Percentiles rank a stretch among this genome's conserved stretches.
phyloP scores from a whole-genome alignment of 1,140 invertebrate genomes.

The Brachionus rubens region DNA sequence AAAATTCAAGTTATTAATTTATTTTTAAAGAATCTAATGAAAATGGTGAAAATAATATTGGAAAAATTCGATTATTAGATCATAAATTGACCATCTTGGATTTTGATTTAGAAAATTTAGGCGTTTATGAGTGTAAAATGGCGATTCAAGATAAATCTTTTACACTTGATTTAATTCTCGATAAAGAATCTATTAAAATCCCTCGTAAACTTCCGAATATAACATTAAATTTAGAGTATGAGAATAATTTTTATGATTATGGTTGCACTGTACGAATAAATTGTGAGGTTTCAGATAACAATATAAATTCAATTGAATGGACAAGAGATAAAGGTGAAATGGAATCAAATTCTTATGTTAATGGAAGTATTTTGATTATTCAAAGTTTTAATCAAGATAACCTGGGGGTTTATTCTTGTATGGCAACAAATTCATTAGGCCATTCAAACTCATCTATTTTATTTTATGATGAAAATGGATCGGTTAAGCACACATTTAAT shows the following conservation, averaged over 20 bases:
- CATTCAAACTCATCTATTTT: neutral
- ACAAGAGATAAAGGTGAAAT: neutral
- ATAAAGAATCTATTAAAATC: neutral
- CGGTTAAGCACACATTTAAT: neutral
- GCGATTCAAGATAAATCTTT: no score
- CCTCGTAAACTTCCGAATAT: neutral
- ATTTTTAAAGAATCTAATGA: no score
- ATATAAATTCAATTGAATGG: neutral
- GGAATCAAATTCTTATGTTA: neutral
- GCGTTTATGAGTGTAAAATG: no score
- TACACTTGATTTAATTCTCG: neutral
- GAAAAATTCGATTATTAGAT: no score
- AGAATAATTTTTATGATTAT: neutral
- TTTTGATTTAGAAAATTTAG: no score
- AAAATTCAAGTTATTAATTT: no score
- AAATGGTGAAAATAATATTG: no score
- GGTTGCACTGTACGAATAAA: neutral
- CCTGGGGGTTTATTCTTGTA: neutral
- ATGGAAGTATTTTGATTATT: neutral
- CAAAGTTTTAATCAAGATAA: neutral
- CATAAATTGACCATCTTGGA: no score
- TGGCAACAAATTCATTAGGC: neutral
- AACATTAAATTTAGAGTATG: neutral
- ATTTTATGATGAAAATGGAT: constrained; percentile 9
- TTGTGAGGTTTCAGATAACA: neutral